phyloP scores from a whole-genome alignment of 2,888 invertebrate species.

The Perithous albicinctus region DNA sequence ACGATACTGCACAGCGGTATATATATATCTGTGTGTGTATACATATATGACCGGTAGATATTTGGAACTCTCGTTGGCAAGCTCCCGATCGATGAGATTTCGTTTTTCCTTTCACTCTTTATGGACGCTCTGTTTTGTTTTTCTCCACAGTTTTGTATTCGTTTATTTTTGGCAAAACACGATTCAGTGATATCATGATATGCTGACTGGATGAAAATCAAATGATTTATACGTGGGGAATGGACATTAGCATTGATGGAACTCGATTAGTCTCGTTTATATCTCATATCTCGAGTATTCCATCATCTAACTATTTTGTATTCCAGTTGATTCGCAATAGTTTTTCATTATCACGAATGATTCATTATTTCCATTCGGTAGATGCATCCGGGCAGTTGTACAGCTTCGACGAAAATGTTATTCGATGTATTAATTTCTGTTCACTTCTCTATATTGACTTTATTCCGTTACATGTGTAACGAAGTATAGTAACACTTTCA shows the following conservation, averaged over 20 bases:
- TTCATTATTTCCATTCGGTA: not conserved
- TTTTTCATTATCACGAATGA: not conserved
- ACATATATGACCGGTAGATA: conserved; percentile 4
- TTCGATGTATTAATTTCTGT: conserved; percentile 1
- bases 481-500: not conserved
- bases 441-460: not conserved
- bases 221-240: conserved; percentile 34
- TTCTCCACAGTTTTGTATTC: conserved; percentile 4
- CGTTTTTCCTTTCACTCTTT: conserved; percentile 35
- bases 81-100: conserved; percentile 23
- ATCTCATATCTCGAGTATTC: not conserved
- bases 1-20: conserved; percentile 1
- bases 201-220: conserved; percentile 11
- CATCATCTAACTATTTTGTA: not conserved
- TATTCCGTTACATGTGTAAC: not conserved
- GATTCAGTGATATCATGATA: not conserved
- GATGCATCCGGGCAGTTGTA: not conserved
- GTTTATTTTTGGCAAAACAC: not conserved
- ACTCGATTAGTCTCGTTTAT: conserved; percentile 1
- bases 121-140: conserved; percentile 26
- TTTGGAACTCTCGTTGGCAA: conserved; percentile 11
- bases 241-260: conserved; percentile 5
- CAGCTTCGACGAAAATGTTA: not conserved
- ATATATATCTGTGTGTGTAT: too few species aligned
- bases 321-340: not conserved